phyloP scores from a whole-genome alignment of 2,113 vertebrate genomes.

The Lasiurus cinereus region DNA sequence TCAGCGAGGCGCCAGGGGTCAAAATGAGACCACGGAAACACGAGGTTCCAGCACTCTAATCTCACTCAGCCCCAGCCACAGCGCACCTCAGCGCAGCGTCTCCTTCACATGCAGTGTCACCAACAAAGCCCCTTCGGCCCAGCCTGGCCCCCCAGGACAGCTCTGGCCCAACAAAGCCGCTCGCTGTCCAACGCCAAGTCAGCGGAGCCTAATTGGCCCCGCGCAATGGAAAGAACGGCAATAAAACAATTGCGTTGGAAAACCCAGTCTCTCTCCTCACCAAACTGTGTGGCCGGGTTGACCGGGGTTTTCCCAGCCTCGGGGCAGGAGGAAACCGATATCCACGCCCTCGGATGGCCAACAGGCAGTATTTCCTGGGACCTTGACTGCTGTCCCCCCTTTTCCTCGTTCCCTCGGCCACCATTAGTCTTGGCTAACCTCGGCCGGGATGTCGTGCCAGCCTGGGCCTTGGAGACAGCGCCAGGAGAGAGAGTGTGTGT shows the following conservation, averaged over 20 bases:
- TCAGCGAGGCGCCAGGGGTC: background rate
- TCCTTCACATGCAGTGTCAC: accelerated
- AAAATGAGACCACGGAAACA: accelerated
- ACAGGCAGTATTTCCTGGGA: background rate
- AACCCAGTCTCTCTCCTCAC: slow-evolving; percentile 33
- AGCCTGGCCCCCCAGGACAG: background rate
- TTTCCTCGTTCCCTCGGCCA: background rate
- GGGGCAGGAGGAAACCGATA: slow-evolving; percentile 43
- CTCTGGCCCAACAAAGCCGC: accelerated
- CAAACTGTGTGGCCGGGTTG: background rate
- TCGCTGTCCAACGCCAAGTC: background rate
- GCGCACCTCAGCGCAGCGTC: accelerated
- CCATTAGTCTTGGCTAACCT: background rate
- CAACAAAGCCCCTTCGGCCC: background rate
- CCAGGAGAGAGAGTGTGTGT: background rate
- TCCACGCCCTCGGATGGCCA: background rate
- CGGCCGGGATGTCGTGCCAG: background rate
- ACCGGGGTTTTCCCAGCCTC: slow-evolving; percentile 69
- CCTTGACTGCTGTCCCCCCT: background rate
- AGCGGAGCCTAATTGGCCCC: background rate
- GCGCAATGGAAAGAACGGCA: background rate
- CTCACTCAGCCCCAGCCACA: accelerated
- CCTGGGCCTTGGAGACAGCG: background rate
- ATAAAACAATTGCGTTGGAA: background rate
- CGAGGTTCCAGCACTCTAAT: accelerated